A percentile compares a stretch with the other conserved stretches of the same genome.
These are phyloP conservation scores for Bagarius yarrelli DNA, from an alignment of 2,113 vertebrate genomes.

Conservation along the genomic window DNA sequence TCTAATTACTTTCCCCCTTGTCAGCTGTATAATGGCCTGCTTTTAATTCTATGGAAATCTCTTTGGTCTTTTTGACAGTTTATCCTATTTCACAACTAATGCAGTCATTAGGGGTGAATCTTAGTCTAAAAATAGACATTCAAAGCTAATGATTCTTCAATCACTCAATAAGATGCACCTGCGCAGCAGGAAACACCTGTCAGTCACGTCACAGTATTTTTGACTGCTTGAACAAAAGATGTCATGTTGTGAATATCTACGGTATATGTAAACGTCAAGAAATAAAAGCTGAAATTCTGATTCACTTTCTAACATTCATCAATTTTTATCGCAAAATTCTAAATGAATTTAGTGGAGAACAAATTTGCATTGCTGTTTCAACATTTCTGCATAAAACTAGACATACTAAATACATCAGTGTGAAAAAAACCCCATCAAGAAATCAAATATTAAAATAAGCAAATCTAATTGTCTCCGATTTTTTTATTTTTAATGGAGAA, in stretches of 20 bases:
- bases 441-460: neutral
- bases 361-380: neutral
- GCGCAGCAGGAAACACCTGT: neutral
- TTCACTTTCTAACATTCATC: too few relatives aligned
- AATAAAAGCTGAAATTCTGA: neutral
- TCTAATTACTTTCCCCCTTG: neutral
- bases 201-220: neutral
- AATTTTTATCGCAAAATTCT: too few relatives aligned
- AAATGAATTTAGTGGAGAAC: too few relatives aligned
- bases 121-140: neutral
- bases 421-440: neutral
- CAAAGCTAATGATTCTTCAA: neutral
- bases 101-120: neutral
- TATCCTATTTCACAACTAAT: neutral
- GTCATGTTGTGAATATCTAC: neutral
- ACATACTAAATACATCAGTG: neutral
- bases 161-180: neutral
- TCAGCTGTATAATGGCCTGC: neutral
- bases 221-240: neutral
- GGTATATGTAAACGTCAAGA: neutral
- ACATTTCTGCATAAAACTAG: neutral
- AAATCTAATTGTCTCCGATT: neutral
- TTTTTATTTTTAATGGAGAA: neutral
- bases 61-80: neutral
- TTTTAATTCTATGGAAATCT: neutral